These are phyloP conservation scores for Sebastes minor DNA, from an alignment of 2,797 vertebrate genomes.

Conservation along the genomic window DNA sequence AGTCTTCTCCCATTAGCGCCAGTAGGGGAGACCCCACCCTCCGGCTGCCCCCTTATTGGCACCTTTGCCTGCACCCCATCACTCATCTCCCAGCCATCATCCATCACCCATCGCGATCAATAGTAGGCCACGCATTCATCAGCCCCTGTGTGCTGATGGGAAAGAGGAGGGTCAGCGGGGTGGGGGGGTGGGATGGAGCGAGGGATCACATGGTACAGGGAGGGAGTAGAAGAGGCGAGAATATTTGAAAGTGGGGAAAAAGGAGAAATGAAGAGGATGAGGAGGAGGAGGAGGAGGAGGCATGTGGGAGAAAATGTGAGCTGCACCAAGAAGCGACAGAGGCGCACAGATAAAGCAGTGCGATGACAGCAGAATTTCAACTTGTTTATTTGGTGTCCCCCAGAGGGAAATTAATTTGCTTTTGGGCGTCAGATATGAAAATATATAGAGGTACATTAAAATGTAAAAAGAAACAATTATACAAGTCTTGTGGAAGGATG, in stretches of 20 bases:
- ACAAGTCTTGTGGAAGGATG: neutral
- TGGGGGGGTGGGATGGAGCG: slow-evolving; percentile 3
- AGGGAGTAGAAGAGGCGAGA: slow-evolving; percentile 32
- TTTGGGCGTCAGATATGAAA: slow-evolving; percentile 6
- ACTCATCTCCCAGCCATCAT: slow-evolving; percentile 88
- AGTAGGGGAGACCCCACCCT: slow-evolving; percentile 81
- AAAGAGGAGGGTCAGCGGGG: slow-evolving; percentile 53
- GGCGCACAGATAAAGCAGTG: neutral
- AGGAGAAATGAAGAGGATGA: slow-evolving; percentile 31
- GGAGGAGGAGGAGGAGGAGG: slow-evolving; percentile 51
- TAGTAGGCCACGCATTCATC: slow-evolving; percentile 90
- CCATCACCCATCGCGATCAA: slow-evolving; percentile 90
- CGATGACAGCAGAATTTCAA: slow-evolving; percentile 20
- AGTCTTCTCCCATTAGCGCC: slow-evolving; percentile 87
- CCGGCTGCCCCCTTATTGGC: slow-evolving; percentile 85
- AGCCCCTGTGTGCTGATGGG: slow-evolving; percentile 76
- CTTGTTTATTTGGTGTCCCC: slow-evolving; percentile 6
- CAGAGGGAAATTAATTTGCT: slow-evolving; percentile 17
- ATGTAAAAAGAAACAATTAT: slow-evolving; percentile 23
- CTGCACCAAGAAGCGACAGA: neutral
- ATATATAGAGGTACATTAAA: slow-evolving; percentile 30
- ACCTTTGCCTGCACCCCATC: slow-evolving; percentile 88
- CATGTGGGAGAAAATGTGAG: slow-evolving; percentile 17
- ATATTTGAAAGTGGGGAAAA: slow-evolving; percentile 48
- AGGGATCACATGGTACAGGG: slow-evolving; percentile 55